Percentiles rank a stretch among this genome's conserved stretches.
These are phyloP conservation scores for Heliconius nattereri DNA, from an alignment of 1,140 invertebrate species.

Conservation along the genomic window DNA sequence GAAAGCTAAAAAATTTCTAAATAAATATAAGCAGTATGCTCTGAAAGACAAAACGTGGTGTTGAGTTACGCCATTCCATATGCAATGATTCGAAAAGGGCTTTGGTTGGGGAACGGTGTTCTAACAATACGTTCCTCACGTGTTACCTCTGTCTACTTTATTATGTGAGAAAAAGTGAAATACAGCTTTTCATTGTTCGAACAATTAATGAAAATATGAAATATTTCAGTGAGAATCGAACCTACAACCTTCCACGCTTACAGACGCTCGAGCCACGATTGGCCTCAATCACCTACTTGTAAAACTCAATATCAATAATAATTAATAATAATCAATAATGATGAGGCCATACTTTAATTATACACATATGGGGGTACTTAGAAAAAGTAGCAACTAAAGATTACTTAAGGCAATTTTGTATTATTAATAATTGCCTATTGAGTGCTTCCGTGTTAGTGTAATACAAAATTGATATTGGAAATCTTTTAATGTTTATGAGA, in stretches of 20 bases:
- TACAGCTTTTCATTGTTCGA: too few relatives aligned
- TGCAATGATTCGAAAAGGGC: too few relatives aligned
- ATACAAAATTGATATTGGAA: conserved; percentile 18
- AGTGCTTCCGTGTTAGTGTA: conserved; percentile 15
- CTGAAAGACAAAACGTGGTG: too few relatives aligned
- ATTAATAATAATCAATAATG: not conserved
- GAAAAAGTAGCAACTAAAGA: not conserved
- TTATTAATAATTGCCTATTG: conserved; percentile 7
- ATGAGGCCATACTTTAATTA: not conserved
- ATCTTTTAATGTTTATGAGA: conserved; percentile 3
- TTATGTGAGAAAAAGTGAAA: too few relatives aligned
- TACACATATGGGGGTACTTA: not conserved
- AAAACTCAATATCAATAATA: not conserved
- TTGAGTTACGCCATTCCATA: too few relatives aligned
- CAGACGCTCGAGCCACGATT: not conserved
- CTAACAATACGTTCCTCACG: too few relatives aligned
- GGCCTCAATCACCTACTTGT: not conserved
- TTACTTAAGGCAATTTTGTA: conserved; percentile 4
- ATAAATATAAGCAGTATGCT: too few relatives aligned
- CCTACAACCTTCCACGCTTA: too few relatives aligned
- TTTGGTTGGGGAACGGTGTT: too few relatives aligned
- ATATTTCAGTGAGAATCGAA: too few relatives aligned
- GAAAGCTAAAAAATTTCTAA: not conserved
- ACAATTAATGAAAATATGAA: too few relatives aligned
- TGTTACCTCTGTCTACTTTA: too few relatives aligned